Base-by-base conservation (phyloP, 2,113 vertebrate genomes). In the Alouatta palliata region DNA sequence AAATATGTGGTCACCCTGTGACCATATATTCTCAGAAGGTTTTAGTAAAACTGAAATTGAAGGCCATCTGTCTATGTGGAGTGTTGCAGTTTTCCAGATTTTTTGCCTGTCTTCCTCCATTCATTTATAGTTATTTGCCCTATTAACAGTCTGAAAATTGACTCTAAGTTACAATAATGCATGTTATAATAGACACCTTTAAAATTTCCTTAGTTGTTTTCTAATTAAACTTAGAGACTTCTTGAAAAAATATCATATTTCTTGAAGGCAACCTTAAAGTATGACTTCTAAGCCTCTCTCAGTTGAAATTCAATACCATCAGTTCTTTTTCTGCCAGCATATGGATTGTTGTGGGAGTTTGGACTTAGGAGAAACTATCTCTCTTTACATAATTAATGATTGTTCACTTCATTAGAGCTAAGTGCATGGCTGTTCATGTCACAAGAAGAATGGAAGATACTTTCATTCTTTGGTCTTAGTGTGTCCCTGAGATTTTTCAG, bases 401-500 rank as follows among this genome's bases (percentile, higher is more conserved):
- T 73, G 10, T 40, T 89, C 45, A 45, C 43, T 40, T 93, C 68
- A 90, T 87, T 94, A 47, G n/a, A 73, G 37, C 40, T 87, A 90
- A 83, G 56, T 0, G 0, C 7, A 49, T 86, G 45, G 23, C 75
- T 84, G 32, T 82, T 70, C 20, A 85, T 61, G 16, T 40, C n/a
- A 84, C 6, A 79, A 32, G 54, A n/a, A 93, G 25, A 76, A 90
- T 68, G 12, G 86, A 91, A 61, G 5, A 49, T 58, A 37, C 19
- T 73, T 91, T 58, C 75, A 12, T 73, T 90, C 32, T 70, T 90
- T 87, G 43, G 76, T 90, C n/a, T 87, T 61, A 82, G 7, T 37
- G 32, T 79, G 52, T 81, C 77, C 61, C 75, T 95, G 81, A 87
- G 5, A 84, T 49, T 95, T 93, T 77, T 68, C 47, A 32, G 70